A percentile compares a stretch with the other conserved stretches of the same genome.
Evolutionary conservation across 2,113 vertebrate species (phyloP).

Genomic region (Hystrix brachyura): DNA sequence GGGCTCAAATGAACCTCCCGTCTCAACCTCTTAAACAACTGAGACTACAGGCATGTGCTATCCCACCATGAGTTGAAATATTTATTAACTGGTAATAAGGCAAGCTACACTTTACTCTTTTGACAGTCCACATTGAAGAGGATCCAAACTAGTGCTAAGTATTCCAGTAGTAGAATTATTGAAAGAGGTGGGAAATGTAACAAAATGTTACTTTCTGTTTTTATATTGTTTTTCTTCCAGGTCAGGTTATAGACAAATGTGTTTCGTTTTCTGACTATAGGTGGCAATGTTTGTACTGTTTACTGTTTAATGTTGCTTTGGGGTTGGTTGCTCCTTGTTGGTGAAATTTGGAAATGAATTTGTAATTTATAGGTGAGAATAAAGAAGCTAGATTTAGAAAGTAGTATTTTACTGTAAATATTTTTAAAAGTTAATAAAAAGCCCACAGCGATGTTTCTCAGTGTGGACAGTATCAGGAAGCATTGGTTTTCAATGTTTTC

Average conservation of each 20-base stretch:
- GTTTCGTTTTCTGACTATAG: conserved; percentile 73
- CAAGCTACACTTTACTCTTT: not conserved
- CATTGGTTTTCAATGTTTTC: not conserved
- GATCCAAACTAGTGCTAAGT: not conserved
- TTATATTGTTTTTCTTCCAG: conserved; percentile 59
- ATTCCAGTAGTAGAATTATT: not conserved
- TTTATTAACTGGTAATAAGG: not conserved
- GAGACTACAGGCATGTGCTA: not conserved
- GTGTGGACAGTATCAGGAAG: not conserved
- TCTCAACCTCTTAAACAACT: not conserved
- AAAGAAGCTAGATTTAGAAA: conserved; percentile 53
- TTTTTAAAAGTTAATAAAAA: not conserved
- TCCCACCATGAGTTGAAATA: not conserved
- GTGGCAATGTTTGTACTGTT: conserved; percentile 76
- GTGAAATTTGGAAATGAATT: not conserved
- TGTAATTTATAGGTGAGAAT: conserved; percentile 24
- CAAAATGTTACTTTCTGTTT: conserved; percentile 19
- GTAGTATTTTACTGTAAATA: not conserved
- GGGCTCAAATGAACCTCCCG: not conserved
- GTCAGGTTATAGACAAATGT: not conserved
- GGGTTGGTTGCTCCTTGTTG: conserved; percentile 3
- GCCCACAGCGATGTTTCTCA: not conserved
- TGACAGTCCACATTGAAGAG: not conserved
- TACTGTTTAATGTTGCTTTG: not conserved
- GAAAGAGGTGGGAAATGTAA: not conserved